phyloP scores from a whole-genome alignment of 2,888 invertebrate species.

The Drosophila algonquin region DNA sequence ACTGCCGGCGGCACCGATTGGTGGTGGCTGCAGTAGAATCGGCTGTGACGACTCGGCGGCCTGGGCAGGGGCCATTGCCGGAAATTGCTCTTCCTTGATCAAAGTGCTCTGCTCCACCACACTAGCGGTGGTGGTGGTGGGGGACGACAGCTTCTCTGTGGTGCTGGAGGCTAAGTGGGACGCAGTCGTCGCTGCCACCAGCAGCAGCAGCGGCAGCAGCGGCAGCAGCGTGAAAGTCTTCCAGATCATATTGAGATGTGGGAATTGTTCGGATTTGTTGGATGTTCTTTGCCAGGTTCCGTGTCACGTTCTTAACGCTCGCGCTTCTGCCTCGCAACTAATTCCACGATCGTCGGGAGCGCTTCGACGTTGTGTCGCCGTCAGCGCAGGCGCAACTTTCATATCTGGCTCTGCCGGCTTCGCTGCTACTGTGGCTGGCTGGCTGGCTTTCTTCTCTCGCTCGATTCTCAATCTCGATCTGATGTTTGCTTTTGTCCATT shows the following conservation, averaged over 20 bases:
- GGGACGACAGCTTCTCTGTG: conserved; percentile 3
- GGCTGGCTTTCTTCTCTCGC: conserved; percentile 65
- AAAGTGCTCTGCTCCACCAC: conserved; percentile 4
- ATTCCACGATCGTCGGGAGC: conserved; percentile 38
- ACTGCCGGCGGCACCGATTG: conserved; percentile 20
- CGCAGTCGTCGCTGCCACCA: conserved; percentile 27
- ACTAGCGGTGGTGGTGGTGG: background rate
- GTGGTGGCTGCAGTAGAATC: conserved; percentile 48
- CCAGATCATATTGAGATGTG: conserved; percentile 46
- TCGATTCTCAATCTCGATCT: conserved; percentile 57
- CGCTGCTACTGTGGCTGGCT: conserved; percentile 18
- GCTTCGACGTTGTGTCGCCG: conserved; percentile 50
- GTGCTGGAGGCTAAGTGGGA: conserved; percentile 22
- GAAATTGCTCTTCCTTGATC: conserved; percentile 55
- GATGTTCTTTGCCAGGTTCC: conserved; percentile 8
- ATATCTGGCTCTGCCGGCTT: conserved; percentile 57
- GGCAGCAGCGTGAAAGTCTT: conserved; percentile 54
- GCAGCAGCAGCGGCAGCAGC: conserved; percentile 40
- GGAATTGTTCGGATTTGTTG: no score
- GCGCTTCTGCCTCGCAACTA: conserved; percentile 76
- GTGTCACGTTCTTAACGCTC: conserved; percentile 69
- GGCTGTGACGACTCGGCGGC: conserved; percentile 42
- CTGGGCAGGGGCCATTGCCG: conserved; percentile 50
- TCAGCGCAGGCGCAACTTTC: conserved; percentile 73
- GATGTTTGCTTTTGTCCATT: conserved; percentile 55